Evolutionary conservation across 2,113 vertebrate genomes (phyloP).

Genomic region (Fulmarus glacialis): DNA sequence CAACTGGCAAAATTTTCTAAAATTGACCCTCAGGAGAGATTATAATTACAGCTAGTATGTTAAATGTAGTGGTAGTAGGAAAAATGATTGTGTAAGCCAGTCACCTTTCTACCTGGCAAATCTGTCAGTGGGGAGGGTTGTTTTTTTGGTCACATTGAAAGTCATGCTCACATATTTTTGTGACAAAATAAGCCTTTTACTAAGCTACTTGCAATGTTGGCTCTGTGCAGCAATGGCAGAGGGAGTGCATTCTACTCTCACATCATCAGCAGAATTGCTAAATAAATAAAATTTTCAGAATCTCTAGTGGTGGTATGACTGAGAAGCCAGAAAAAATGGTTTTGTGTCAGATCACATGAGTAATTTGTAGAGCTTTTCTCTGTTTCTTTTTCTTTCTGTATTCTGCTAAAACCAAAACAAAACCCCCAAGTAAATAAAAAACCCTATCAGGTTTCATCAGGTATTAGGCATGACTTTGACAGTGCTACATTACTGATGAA

Average conservation of each 20-base stretch:
- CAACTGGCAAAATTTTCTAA: neutral
- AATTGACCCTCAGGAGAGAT: neutral
- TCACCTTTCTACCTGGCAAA: neutral
- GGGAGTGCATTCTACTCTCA: neutral
- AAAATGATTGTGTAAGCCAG: neutral
- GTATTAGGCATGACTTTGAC: neutral
- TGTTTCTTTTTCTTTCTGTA: neutral
- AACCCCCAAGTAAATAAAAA: neutral
- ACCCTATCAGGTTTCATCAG: neutral
- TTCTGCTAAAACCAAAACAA: neutral
- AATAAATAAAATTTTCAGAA: constrained; percentile 8
- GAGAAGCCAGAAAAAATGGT: neutral
- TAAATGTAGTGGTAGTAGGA: neutral
- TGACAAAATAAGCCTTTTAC: constrained; percentile 8
- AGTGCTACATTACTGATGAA: neutral
- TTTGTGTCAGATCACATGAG: neutral
- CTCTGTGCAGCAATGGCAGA: neutral
- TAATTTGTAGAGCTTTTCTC: neutral
- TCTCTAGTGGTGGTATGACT: neutral
- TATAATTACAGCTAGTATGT: neutral
- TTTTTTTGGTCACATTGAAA: neutral
- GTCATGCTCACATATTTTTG: neutral
- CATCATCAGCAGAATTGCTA: neutral
- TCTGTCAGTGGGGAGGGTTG: neutral
- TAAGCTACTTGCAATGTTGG: neutral